Evolutionary conservation across 2,888 invertebrate genomes (phyloP).

Genomic region (Diarsia rubi): DNA sequence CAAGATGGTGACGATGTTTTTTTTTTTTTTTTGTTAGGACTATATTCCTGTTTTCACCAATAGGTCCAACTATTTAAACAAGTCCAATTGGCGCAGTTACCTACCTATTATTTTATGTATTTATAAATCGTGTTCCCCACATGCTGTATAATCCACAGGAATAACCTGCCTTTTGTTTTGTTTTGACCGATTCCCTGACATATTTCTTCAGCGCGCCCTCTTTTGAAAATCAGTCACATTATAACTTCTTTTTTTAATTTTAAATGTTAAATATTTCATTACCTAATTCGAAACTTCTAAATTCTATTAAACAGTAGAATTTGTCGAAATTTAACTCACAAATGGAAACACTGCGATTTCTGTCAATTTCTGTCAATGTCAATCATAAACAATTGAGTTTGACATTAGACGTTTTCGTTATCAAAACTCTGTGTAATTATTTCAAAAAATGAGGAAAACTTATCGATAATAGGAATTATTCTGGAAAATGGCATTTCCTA

Average conservation of each 20-base stretch:
- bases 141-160: too few species aligned
- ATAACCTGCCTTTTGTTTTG: too few species aligned
- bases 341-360: not conserved
- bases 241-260: too few species aligned
- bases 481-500: constrained; percentile 89
- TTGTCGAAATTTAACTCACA: not conserved
- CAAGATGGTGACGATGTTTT: too few species aligned
- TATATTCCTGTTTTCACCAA: not conserved
- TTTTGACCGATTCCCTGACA: not conserved
- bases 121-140: not conserved
- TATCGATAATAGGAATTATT: constrained; percentile 21
- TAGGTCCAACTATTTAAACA: not conserved
- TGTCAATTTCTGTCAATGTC: constrained; percentile 20
- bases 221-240: not conserved
- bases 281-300: too few species aligned
- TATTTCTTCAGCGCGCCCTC: constrained; percentile 12
- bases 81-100: not conserved
- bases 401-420: constrained; percentile 33
- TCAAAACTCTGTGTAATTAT: constrained; percentile 26
- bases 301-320: not conserved
- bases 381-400: not conserved
- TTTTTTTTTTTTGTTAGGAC: not conserved
- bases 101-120: not conserved
- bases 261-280: not conserved
- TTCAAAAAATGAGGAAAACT: constrained; percentile 43